Evolutionary conservation across 1,140 invertebrate species (phyloP), one percentile per base, ranked within the genome.

Genomic region (Tetramorium simillimum): DNA sequence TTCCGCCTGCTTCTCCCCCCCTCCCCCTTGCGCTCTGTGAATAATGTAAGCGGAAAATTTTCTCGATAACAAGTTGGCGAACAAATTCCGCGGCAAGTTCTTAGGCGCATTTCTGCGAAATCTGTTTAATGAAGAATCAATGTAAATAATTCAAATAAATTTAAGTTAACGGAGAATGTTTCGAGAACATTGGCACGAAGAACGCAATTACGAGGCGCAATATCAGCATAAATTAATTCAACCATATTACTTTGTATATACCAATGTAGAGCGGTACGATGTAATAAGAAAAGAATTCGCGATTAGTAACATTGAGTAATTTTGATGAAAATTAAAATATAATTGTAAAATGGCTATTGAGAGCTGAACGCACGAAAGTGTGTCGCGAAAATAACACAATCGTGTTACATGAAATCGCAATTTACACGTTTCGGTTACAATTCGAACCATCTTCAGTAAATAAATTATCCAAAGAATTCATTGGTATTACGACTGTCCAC

Each of bases 41-140:
- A 62, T 84, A 75, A 81, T 70, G 33, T 70, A 81, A 28, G 49
- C 37, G 56, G 21, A 51, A 58, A 73, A 84, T 82, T 60, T 58
- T 33, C 53, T 58, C 40, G 51, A 40, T 18, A 28, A 56, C 49
- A 21, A 63, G 16, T 40, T 58, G 43, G 10, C 65, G 33, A 46
- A 46, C 53, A 60, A 73, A 75, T 62, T 60, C 24, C 28, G 43
- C 18, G 3, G 6, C 18, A 60, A 82, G 28, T 82, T 53, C 53
- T 82, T 33, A 21, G 24, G 28, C 18, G 76, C 5, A n/a, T 33
- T 43, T 62, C 40, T n/a, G n/a, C 9, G 10, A 53, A 69, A 69
- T 80, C 63, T 5, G 24, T 80, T 67, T 80, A 40, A 70, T 33
- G 3, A 69, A 14, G 37, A 46, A 37, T 65, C 28, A 46, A 24